phyloP scores from a whole-genome alignment of 1,140 invertebrate genomes.

The Macrosteles quadrilineatus region DNA sequence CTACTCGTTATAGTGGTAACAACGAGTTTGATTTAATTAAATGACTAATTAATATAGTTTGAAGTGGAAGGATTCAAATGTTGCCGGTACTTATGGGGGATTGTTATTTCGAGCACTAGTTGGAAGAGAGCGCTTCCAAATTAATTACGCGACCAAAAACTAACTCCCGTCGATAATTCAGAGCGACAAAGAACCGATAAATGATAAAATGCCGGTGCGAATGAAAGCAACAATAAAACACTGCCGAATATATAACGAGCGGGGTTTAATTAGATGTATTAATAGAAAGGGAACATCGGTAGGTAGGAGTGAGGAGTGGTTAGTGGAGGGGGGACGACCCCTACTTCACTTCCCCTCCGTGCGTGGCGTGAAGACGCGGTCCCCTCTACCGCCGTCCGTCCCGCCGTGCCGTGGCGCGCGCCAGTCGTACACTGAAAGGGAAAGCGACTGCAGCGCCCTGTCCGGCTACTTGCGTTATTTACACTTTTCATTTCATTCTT shows the following conservation, averaged over 20 bases:
- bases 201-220: background rate
- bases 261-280: conserved; percentile 9
- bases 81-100: background rate
- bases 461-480: conserved; percentile 11
- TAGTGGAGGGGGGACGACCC: background rate
- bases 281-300: background rate
- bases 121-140: background rate
- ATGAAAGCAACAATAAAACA: background rate
- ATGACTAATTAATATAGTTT: conserved; percentile 14
- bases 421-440: conserved; percentile 34
- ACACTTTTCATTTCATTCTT: conserved; percentile 23
- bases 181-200: background rate
- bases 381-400: too few species aligned
- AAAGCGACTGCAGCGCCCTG: conserved; percentile 27
- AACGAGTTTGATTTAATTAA: conserved; percentile 12
- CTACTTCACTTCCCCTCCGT: background rate
- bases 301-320: background rate
- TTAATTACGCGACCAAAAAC: background rate
- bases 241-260: background rate
- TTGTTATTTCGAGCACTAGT: too few species aligned
- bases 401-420: background rate
- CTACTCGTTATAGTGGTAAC: background rate
- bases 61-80: conserved; percentile 9
- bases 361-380: conserved; percentile 13
- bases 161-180: background rate